Evolutionary conservation across 2,888 invertebrate species (phyloP), one percentile per base, ranked within the genome.

Genomic region (Formica aserva): DNA sequence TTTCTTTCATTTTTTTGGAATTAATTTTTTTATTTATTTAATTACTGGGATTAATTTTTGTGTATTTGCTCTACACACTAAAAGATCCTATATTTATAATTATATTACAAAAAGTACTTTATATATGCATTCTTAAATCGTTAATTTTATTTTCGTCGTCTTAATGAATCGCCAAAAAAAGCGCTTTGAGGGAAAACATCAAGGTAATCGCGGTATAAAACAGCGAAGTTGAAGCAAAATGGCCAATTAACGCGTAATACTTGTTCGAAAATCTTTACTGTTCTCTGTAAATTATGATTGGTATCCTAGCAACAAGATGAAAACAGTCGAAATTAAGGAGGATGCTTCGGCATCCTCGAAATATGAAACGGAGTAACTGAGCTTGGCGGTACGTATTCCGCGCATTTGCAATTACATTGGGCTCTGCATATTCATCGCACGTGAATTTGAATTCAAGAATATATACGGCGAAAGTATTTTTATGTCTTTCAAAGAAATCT

Each of bases 181-280:
- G 29, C 11, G 0, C 3, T 55, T 77, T 15, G 5, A 3, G 9
- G 18, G 15, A 52, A 48, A 78, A 71, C 41, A 60, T 66, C 38
- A 32, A 22, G 57, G 85, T 88, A 67, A 86, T 78, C 71, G 77
- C 74, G 63, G 45, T 22, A 62, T 18, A 8, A 65, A 88, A 69
- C 60, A 67, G 69, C 62, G 45, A n/a, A 9, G 63, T 45, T 32
- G 57, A 22, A 32, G 32, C 22, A 45, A 84, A 84, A 57, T 71
- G 69, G 71, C 83, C 78, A 88, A 85, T 88, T 85, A 88, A 81
- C 82, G 77, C 65, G 80, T 83, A 86, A 86, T 88, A 83, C 74
- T 77, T 55, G 66, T 78, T 88, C 57, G 65, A 86, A 85, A 86
- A 85, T 80, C 76, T 84, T 86, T 86, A 87, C 65, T 63, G 72